Base-by-base conservation (phyloP, 2,888 invertebrate species). In the Acanthoscelides obtectus region DNA sequence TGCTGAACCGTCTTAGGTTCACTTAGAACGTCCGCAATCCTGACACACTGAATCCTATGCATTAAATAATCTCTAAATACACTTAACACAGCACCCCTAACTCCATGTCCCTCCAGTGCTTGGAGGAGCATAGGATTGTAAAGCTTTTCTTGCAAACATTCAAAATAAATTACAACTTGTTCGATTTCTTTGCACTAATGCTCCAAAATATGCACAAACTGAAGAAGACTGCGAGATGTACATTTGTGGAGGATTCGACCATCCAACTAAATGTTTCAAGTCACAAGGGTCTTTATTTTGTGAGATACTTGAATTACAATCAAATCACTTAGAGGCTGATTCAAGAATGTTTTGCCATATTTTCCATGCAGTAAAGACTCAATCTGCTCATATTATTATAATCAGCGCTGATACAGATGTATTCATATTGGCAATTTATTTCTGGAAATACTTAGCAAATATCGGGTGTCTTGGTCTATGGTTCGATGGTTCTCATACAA, bases 241-340 rank as follows among this genome's bases (percentile, higher is more conserved):
- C 20, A 20, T 20, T 68, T 65, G 17, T 65, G 65, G 65, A 65
- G 5, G 67, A 67, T 21, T 67, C 22, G 72, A 77, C 68, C 73
- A 75, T 73, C 75, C 72, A 74, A 75, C 73, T 72, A 77, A 77
- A 77, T 78, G 73, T 73, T 76, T 73, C 70, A 77, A 74, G 69
- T 64, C 73, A 27, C 65, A 65, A 65, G 65, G 65, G 12, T 65
- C 3, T 65, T 65, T 65, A 65, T 5, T 65, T 65, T 17, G 65
- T 65, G 65, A 65, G 17, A 12, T 65, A 65, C 65, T 65, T 70
- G 67, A 22, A 20, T 20, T 66, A 20, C 22, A 65, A 70, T 65
- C 65, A 70, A 68, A 68, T n/a, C 12, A 68, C 22, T 20, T 22
- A 65, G 12, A 17, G 12, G 4, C 17, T 65, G 65, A 65, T 17